phyloP scores from a whole-genome alignment of 2,888 invertebrate species.

The Mythimna albipuncta region DNA sequence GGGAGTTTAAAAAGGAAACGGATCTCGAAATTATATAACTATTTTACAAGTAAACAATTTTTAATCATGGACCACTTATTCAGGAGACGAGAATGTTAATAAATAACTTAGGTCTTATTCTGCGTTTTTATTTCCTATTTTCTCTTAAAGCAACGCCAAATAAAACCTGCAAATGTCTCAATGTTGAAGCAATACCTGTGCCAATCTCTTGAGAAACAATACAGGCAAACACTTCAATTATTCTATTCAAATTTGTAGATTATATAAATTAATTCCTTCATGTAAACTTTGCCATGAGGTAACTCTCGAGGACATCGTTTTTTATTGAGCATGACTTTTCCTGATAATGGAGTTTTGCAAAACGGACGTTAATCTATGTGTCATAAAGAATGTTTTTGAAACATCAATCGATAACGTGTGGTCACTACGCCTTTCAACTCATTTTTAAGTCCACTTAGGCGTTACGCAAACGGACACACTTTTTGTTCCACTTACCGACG shows the following conservation, averaged over 20 bases:
- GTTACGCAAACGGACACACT: too few species aligned
- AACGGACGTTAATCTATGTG: not conserved
- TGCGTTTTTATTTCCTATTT: not conserved
- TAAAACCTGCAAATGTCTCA: conserved; percentile 17
- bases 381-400: not conserved
- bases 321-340: not conserved
- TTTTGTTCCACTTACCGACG: too few species aligned
- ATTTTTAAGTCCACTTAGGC: not conserved
- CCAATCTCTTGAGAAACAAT: conserved; percentile 12
- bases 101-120: not conserved
- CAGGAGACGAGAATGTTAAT: not conserved
- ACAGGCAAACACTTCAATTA: not conserved
- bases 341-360: conserved; percentile 8
- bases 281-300: not conserved
- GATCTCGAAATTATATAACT: conserved; percentile 6
- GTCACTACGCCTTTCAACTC: not conserved
- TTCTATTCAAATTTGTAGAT: not conserved
- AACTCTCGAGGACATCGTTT: not conserved
- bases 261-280: not conserved
- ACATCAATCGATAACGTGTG: not conserved
- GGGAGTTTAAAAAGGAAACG: not conserved
- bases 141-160: conserved; percentile 1
- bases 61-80: not conserved
- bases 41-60: not conserved
- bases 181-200: conserved; percentile 14